Percentiles rank a stretch among this genome's conserved stretches.
phyloP scores from a whole-genome alignment of 2,113 vertebrate species.

The Eurystomus gularis region DNA sequence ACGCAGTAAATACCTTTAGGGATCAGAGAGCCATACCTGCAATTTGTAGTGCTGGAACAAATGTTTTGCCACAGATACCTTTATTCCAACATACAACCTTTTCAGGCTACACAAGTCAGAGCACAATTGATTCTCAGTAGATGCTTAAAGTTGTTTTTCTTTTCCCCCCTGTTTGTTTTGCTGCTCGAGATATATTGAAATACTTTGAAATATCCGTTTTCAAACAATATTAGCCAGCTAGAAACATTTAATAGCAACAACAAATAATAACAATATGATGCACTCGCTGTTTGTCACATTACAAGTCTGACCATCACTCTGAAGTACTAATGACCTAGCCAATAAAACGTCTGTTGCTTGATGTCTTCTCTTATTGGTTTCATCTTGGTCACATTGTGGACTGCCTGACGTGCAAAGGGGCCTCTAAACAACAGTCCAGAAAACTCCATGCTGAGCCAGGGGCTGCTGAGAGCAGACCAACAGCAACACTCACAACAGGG shows the following conservation, averaged over 20 bases:
- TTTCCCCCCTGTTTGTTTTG: fast-evolving
- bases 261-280: fast-evolving
- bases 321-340: not conserved
- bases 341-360: not conserved
- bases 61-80: not conserved
- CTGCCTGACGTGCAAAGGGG: not conserved
- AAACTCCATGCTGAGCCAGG: not conserved
- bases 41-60: not conserved
- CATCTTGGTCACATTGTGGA: too few species aligned
- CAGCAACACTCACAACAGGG: not conserved
- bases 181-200: not conserved
- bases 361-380: not conserved
- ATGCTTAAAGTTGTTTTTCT: not conserved
- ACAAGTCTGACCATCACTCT: not conserved
- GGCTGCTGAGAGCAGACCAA: not conserved
- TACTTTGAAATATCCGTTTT: not conserved
- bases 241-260: not conserved
- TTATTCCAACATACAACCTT: not conserved
- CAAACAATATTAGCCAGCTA: not conserved
- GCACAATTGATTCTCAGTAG: not conserved
- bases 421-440: not conserved
- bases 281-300: not conserved
- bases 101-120: not conserved
- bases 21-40: not conserved
- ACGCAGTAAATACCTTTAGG: not conserved